Evolutionary conservation across 1,140 invertebrate genomes (phyloP), one percentile per base, ranked within the genome.

Genomic region (Solenopsis fugax): DNA sequence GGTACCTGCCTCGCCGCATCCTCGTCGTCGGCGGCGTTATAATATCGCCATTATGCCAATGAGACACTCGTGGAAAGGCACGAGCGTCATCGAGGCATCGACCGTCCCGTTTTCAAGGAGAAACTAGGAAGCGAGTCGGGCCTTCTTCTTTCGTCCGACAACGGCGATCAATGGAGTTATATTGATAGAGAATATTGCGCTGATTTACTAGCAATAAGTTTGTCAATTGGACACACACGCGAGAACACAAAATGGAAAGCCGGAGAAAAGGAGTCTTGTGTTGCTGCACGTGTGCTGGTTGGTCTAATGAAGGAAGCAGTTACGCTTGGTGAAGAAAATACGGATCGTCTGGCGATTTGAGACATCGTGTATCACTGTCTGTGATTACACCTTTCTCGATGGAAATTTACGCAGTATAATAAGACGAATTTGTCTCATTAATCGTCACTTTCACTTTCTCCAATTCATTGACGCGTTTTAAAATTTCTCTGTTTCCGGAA

Each of bases 121-220:
- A 91, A 90, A 91, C 87, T 87, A 88, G 89, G 89, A 91, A 91
- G 87, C 71, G 29, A 67, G 16, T 34, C 6, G 18, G 18, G 29
- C 7, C 48, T 64, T 67, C 72, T 58, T 86, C 50, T 65, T 24
- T 80, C 29, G 37, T 16, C 13, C 12, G 45, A 52, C 58, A 60
- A 85, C 71, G 81, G 58, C 58, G 45, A 48, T 50, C 37, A 52
- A 78, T 76, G n/a, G 64, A 60, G 72, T 29, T 10, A 41, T 60
- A 29, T 81, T 77, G 65, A 85, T 58, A 29, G 56, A 75, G 71
- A 73, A 13, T 21, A 41, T 12, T 62, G 29, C 34, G 45, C 37
- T 58, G 77, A 86, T 86, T 88, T 88, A 86, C 78, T 67, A 62
- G 76, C 65, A 64, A 86, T 86, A 84, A 86, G 60, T 86, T 88